Conservation (phyloP, 2,888 invertebrate genomes). For the Monochamus alternatus region DNA sequence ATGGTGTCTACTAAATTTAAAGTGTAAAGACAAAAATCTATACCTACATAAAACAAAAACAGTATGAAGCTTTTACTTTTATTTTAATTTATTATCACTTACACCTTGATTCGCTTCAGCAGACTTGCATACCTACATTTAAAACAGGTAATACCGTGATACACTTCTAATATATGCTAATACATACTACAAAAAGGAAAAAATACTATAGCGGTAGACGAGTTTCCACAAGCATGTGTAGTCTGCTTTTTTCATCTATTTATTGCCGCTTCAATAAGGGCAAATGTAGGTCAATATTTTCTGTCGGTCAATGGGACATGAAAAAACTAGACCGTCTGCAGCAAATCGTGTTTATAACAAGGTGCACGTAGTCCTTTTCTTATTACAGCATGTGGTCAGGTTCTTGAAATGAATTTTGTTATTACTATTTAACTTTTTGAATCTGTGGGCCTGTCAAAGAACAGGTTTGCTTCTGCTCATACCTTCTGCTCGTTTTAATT, state of each 20-base stretch:
- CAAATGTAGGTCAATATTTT: constrained; percentile 16
- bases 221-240: neutral
- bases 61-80: too few species aligned
- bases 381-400: neutral
- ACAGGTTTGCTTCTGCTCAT: too few species aligned
- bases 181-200: neutral
- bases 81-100: too few species aligned
- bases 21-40: too few species aligned
- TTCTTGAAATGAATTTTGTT: too few species aligned
- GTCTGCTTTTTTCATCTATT: neutral
- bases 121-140: too few species aligned
- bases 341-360: neutral
- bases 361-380: neutral
- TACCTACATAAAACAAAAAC: too few species aligned
- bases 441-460: too few species aligned
- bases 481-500: too few species aligned
- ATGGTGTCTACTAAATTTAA: too few species aligned
- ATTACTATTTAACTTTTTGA: too few species aligned
- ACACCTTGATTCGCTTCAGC: too few species aligned
- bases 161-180: neutral
- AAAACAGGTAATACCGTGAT: neutral
- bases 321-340: constrained; percentile 17
- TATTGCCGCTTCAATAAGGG: neutral
- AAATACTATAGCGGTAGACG: neutral
- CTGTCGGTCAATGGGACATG: constrained; percentile 5